Evolutionary conservation across 2,797 vertebrate species (phyloP), one percentile per base, ranked within the genome.

Genomic region (Pteronotus mesoamericanus): DNA sequence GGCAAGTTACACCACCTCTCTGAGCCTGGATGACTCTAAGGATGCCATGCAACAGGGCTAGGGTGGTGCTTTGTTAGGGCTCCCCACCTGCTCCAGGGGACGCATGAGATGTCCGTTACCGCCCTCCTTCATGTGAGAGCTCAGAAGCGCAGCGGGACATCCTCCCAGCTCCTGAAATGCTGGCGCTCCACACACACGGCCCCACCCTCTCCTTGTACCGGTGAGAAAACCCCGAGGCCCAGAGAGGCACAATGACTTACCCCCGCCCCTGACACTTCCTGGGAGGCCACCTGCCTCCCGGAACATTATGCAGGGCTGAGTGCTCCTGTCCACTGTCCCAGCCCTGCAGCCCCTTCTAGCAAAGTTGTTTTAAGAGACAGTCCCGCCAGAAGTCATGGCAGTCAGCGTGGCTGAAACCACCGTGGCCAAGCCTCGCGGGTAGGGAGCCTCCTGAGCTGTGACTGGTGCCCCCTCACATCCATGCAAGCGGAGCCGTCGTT

Each of bases 401-500:
- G 26, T 19, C 24, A 7, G 34, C 1, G 9, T 16, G 39, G 68
- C 85, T 44, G 29, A 55, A 80, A 46, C n/a, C 4, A 18, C 5
- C 32, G 14, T 15, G 32, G 19, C 85, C 48, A 3, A 42, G 10
- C 12, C 86, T 66, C n/a, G 19, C 21, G 26, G 29, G 24, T 1
- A 5, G 34, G 53, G 53, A 48, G 10, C 48, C 16, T 37, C 26
- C 24, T 9, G 34, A 75, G 75, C 48, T 16, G 26, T 32, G 14
- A 3, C 4, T 5, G 19, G 2, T 10, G 34, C 11, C 53, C n/a
- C 29, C 51, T 48, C 82, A 32, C 42, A 18, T 10, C 80, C 66
- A 29, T 1, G 46, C 44, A 8, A 18, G 37, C 37, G 10, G 39
- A 79, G 64, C 2, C 2, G 61, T 9, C 2, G 0, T 4, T 82